Percentiles rank a stretch among this genome's conserved stretches.
phyloP scores from a whole-genome alignment of 2,888 invertebrate genomes.

The Drosophila histrio region DNA sequence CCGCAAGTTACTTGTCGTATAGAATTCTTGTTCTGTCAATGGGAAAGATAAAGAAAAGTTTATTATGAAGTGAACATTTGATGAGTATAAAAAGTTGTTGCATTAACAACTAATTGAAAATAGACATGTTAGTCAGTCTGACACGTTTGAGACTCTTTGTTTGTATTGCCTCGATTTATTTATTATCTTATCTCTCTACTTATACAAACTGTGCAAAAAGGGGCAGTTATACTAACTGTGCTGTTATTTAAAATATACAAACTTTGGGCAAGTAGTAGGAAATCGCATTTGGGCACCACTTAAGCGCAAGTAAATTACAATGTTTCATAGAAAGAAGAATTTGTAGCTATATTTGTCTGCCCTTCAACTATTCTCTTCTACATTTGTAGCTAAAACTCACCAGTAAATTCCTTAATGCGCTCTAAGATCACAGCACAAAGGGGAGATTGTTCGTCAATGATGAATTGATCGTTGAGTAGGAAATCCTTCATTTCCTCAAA shows the following conservation, averaged over 20 bases:
- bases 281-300: no score
- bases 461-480: constrained; percentile 78
- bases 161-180: no score
- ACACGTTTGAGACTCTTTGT: no score
- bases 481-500: constrained; percentile 83
- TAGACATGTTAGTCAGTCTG: no score
- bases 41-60: neutral
- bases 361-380: neutral
- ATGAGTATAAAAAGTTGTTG: neutral
- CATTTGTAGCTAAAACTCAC: constrained; percentile 40
- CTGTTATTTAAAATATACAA: no score
- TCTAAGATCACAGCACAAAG: constrained; percentile 75
- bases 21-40: constrained; percentile 76
- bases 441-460: constrained; percentile 72
- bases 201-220: no score
- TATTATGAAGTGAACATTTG: neutral
- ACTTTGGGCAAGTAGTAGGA: no score
- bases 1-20: constrained; percentile 75
- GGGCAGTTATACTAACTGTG: no score
- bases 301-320: no score
- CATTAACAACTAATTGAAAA: neutral
- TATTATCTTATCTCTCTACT: neutral
- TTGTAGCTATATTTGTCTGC: no score
- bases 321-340: no score
- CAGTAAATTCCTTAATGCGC: constrained; percentile 77